phyloP scores from a whole-genome alignment of 2,888 invertebrate species.

The Acleris emargana region DNA sequence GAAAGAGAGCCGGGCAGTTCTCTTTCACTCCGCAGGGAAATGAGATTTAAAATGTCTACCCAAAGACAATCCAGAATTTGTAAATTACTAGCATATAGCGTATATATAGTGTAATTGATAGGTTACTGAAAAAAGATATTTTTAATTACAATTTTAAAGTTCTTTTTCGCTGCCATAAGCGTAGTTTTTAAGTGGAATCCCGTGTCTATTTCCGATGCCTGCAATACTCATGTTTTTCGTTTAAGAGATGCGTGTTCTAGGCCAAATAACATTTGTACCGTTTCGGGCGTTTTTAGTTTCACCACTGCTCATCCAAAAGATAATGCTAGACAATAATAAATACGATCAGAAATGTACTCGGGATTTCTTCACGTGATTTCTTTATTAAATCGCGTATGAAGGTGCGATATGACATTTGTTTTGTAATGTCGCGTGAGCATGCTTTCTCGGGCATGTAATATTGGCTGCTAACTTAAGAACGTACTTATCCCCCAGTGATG shows the following conservation, averaged over 20 bases:
- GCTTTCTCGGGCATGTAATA: conserved; percentile 6
- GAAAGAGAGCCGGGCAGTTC: conserved; percentile 65
- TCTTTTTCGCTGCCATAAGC: conserved; percentile 74
- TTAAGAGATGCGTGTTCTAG: conserved; percentile 24
- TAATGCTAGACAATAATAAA: conserved; percentile 45
- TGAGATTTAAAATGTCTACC: conserved; percentile 37
- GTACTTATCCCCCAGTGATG: conserved; percentile 72
- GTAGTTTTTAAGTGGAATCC: conserved; percentile 52
- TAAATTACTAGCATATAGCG: conserved; percentile 70
- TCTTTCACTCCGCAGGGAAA: conserved; percentile 26
- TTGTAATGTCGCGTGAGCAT: conserved; percentile 10
- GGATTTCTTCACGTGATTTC: conserved; percentile 41
- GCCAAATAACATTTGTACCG: background rate
- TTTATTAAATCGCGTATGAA: conserved; percentile 34
- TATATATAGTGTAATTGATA: conserved; percentile 60
- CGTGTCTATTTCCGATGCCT: conserved; percentile 57
- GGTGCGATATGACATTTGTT: conserved; percentile 32
- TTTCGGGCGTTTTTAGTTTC: conserved; percentile 12
- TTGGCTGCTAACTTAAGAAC: conserved; percentile 70
- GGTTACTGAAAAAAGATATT: conserved; percentile 71
- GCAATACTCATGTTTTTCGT: conserved; percentile 43
- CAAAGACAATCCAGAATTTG: conserved; percentile 53
- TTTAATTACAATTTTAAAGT: conserved; percentile 65
- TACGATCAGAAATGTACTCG: conserved; percentile 41
- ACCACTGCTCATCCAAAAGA: conserved; percentile 33